phyloP scores from a whole-genome alignment of 1,140 invertebrate species.

The Lineus longissimus region DNA sequence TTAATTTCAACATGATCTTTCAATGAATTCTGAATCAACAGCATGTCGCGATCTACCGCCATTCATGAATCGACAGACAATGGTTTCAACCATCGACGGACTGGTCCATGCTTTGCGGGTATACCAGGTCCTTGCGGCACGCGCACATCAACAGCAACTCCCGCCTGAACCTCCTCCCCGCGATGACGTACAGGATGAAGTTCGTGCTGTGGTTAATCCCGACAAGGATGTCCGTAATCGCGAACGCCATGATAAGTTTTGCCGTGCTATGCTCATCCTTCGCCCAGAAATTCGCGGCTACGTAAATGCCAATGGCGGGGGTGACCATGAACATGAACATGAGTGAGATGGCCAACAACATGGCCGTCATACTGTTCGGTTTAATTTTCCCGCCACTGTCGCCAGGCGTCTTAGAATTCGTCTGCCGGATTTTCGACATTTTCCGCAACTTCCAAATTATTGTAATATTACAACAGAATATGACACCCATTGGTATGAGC shows the following conservation, averaged over 20 bases:
- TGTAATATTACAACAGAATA: neutral
- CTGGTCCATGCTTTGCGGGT: too few relatives aligned
- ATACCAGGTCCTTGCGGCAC: neutral
- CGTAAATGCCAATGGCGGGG: neutral
- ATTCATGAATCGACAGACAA: too few relatives aligned
- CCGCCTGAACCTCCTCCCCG: neutral
- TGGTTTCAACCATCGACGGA: too few relatives aligned
- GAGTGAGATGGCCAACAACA: conserved; percentile 2
- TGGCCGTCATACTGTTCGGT: neutral
- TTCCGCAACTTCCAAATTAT: conserved; percentile 1
- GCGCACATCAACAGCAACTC: neutral
- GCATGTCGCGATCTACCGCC: too few relatives aligned
- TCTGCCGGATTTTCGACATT: neutral
- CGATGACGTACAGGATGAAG: neutral
- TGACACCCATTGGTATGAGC: neutral
- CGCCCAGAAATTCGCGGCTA: neutral
- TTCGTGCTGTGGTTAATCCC: neutral
- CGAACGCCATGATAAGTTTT: neutral
- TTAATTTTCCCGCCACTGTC: neutral
- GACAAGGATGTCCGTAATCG: conserved; percentile 1
- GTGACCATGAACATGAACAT: neutral
- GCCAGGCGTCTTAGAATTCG: neutral
- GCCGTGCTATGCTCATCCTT: neutral
- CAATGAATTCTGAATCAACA: too few relatives aligned
- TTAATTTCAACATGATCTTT: too few relatives aligned